A percentile compares a stretch with the other conserved stretches of the same genome.
These are phyloP conservation scores for Catamblyrhynchus diadema DNA, from an alignment of 2,797 vertebrate species.

Conservation along the genomic window DNA sequence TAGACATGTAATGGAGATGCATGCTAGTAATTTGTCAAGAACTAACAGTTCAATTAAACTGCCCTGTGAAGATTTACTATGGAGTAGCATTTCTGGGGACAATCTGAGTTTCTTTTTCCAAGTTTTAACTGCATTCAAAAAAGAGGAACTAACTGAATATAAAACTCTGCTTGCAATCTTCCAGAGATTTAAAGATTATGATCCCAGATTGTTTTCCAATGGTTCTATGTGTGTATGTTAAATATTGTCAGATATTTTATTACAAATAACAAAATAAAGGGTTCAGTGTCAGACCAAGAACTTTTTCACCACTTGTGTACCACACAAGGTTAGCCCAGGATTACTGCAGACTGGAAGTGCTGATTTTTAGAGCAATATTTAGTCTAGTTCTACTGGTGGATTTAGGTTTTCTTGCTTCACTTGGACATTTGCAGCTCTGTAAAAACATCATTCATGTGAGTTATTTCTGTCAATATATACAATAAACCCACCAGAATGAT, in stretches of 20 bases:
- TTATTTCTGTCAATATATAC: neutral
- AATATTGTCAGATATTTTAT: neutral
- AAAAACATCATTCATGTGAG: neutral
- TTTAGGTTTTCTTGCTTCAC: constrained; percentile 7
- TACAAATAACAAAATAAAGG: neutral
- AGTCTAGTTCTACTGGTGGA: neutral
- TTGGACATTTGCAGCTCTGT: neutral
- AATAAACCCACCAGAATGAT: neutral
- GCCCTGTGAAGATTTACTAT: neutral
- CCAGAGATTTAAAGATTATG: neutral
- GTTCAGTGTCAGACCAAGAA: neutral
- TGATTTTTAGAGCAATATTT: constrained; percentile 49
- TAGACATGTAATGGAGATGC: neutral
- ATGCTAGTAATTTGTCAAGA: neutral
- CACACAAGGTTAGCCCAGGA: neutral
- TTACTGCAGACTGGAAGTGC: neutral
- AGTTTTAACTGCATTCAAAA: neutral
- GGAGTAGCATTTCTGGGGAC: neutral
- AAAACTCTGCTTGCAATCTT: neutral
- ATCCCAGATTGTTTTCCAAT: neutral
- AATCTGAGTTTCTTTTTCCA: neutral
- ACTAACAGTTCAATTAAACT: neutral
- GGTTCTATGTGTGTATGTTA: neutral
- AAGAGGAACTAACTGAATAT: neutral
- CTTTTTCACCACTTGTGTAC: neutral